phyloP scores from a whole-genome alignment of 2,113 vertebrate genomes.

The Sinocyclocheilus anshuiensis region DNA sequence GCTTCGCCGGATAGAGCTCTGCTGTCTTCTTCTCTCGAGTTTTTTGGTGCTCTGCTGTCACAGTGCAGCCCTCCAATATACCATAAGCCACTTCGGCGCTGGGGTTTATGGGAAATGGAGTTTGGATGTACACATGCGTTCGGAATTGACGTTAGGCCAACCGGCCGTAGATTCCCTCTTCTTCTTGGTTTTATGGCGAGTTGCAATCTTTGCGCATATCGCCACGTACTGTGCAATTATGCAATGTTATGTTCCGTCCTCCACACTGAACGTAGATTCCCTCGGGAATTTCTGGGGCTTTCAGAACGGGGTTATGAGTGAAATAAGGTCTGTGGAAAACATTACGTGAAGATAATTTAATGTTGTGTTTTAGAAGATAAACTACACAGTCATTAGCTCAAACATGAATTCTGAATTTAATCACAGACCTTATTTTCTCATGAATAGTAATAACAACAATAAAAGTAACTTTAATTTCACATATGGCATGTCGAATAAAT shows the following conservation, averaged over 20 bases:
- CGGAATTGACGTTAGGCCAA: not conserved
- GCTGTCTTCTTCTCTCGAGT: constrained; percentile 50
- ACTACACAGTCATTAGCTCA: not conserved
- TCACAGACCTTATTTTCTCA: not conserved
- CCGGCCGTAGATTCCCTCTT: not conserved
- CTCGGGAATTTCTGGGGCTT: not conserved
- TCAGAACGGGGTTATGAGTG: not conserved
- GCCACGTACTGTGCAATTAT: no score
- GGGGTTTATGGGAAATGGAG: constrained; percentile 71
- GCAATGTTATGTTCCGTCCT: no score
- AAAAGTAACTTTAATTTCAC: not conserved
- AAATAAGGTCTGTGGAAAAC: not conserved
- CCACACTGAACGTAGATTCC: not conserved
- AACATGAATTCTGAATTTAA: not conserved
- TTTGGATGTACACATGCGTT: constrained; percentile 22
- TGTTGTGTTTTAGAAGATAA: not conserved
- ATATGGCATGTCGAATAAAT: not conserved
- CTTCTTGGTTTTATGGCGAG: no score
- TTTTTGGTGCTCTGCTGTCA: constrained; percentile 67
- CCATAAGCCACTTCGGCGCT: constrained; percentile 64
- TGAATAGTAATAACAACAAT: not conserved
- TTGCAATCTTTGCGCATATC: no score
- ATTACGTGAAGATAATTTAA: not conserved
- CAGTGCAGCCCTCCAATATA: constrained; percentile 55
- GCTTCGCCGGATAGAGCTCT: constrained; percentile 78